Evolutionary conservation across 35 echinoderm and acorn worm genomes (phyloP).

Genomic region (Heliocidaris erythrogramma): DNA sequence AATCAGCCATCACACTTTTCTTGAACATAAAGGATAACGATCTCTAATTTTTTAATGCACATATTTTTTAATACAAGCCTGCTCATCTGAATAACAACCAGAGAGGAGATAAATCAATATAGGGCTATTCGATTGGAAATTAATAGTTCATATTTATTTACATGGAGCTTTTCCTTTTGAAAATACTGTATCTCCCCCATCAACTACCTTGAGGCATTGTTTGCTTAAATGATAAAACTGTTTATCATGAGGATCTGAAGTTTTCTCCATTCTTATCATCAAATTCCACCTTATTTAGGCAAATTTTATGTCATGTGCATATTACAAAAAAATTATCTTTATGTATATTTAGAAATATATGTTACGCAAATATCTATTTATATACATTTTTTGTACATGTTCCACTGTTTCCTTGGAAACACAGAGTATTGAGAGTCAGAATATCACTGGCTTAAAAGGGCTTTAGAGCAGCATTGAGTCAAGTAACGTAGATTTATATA

Average conservation of each 20-base stretch:
- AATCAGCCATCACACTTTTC: too few relatives aligned
- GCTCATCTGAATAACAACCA: too few relatives aligned
- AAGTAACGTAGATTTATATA: background rate
- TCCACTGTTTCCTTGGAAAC: background rate
- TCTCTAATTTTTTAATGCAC: too few relatives aligned
- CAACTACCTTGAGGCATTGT: too few relatives aligned
- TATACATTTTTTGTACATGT: background rate
- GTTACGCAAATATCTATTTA: background rate
- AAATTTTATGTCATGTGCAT: background rate
- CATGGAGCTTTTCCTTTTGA: too few relatives aligned
- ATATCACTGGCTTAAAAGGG: background rate
- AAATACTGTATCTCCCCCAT: too few relatives aligned
- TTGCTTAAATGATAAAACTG: background rate
- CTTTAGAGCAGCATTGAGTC: background rate
- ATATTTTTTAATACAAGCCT: too few relatives aligned
- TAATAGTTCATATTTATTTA: too few relatives aligned
- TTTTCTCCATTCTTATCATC: background rate
- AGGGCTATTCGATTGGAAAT: too few relatives aligned
- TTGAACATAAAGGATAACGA: too few relatives aligned
- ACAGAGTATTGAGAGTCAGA: background rate
- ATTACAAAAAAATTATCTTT: background rate
- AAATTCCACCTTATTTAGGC: background rate
- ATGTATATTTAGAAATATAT: constrained; percentile 4
- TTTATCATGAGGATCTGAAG: background rate
- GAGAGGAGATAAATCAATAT: too few relatives aligned